A percentile compares a stretch with the other conserved stretches of the same genome.
These are phyloP conservation scores for Pachycephus smyrnensis DNA, from an alignment of 2,888 invertebrate genomes.

Conservation along the genomic window DNA sequence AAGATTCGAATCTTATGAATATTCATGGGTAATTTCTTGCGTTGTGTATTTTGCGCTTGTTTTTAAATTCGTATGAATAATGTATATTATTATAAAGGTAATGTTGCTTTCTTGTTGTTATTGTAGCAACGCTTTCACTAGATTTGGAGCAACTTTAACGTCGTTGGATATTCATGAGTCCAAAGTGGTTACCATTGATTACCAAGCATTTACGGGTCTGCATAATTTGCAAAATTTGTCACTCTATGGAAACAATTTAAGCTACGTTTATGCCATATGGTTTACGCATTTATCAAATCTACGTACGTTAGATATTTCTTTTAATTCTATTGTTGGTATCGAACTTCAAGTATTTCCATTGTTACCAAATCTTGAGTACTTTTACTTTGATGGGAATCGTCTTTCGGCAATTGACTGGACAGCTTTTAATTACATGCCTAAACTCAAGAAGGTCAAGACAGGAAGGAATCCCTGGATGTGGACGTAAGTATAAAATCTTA, in stretches of 20 bases:
- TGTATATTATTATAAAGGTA: background rate
- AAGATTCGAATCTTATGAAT: slow-evolving; percentile 32
- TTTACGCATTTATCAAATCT: slow-evolving; percentile 44
- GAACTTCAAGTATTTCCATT: slow-evolving; percentile 39
- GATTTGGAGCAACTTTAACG: slow-evolving; percentile 39
- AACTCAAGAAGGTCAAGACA: slow-evolving; percentile 47
- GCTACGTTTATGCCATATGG: slow-evolving; percentile 36
- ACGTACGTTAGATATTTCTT: slow-evolving; percentile 51
- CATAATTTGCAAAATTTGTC: slow-evolving; percentile 42
- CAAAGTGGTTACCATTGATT: slow-evolving; percentile 43
- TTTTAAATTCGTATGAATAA: background rate
- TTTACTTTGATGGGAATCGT: slow-evolving; percentile 54
- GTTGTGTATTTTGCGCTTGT: background rate
- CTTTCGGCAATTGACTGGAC: slow-evolving; percentile 41
- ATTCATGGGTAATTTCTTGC: slow-evolving; percentile 37
- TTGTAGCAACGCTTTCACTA: slow-evolving; percentile 31
- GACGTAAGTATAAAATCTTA: slow-evolving; percentile 47
- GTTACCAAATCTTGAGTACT: slow-evolving; percentile 43
- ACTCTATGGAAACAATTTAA: slow-evolving; percentile 53
- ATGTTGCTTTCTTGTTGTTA: background rate
- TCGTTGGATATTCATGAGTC: slow-evolving; percentile 45
- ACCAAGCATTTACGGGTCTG: slow-evolving; percentile 43
- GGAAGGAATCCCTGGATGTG: slow-evolving; percentile 55
- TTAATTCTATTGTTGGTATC: slow-evolving; percentile 46
- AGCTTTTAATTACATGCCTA: slow-evolving; percentile 41